Evolutionary conservation across 2,888 invertebrate species (phyloP).

Genomic region (Coelopa pilipes): DNA sequence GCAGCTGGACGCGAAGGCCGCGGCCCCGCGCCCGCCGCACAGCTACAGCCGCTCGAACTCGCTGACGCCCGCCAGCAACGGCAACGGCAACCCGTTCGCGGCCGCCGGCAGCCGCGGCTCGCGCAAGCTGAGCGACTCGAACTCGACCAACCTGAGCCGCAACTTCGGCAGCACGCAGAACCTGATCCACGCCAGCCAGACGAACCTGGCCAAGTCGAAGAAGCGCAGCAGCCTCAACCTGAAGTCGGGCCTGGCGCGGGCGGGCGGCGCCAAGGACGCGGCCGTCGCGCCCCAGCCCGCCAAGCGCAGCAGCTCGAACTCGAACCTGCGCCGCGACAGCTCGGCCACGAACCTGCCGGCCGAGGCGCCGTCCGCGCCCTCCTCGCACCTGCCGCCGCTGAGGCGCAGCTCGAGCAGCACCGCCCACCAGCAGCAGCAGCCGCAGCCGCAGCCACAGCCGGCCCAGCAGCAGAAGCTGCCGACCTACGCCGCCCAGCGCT

Average conservation of each 20-base stretch:
- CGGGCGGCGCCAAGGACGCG: constrained; percentile 57
- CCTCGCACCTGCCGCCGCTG: constrained; percentile 36
- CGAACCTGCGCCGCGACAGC: constrained; percentile 61
- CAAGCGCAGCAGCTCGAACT: constrained; percentile 62
- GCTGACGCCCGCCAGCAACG: constrained; percentile 48
- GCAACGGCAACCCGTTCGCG: constrained; percentile 59
- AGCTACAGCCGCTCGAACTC: constrained; percentile 62
- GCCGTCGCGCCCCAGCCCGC: constrained; percentile 46
- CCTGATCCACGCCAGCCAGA: constrained; percentile 62
- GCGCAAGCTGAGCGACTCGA: constrained; percentile 57
- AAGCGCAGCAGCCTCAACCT: constrained; percentile 66
- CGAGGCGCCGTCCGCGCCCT: background rate
- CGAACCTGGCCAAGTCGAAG: constrained; percentile 63
- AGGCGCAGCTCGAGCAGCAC: constrained; percentile 48
- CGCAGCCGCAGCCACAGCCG: constrained; percentile 41
- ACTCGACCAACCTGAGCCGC: constrained; percentile 58
- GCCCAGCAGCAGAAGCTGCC: constrained; percentile 44
- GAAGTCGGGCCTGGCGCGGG: constrained; percentile 56
- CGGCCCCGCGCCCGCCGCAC: constrained; percentile 48
- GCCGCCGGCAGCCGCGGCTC: constrained; percentile 45
- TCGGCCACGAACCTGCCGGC: constrained; percentile 47
- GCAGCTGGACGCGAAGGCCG: constrained; percentile 46
- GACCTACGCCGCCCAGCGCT: constrained; percentile 48
- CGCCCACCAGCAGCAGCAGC: constrained; percentile 38
- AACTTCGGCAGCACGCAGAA: constrained; percentile 67